Base-by-base conservation (phyloP, 2,113 vertebrate species). In the Oncorhynchus clarkii region DNA sequence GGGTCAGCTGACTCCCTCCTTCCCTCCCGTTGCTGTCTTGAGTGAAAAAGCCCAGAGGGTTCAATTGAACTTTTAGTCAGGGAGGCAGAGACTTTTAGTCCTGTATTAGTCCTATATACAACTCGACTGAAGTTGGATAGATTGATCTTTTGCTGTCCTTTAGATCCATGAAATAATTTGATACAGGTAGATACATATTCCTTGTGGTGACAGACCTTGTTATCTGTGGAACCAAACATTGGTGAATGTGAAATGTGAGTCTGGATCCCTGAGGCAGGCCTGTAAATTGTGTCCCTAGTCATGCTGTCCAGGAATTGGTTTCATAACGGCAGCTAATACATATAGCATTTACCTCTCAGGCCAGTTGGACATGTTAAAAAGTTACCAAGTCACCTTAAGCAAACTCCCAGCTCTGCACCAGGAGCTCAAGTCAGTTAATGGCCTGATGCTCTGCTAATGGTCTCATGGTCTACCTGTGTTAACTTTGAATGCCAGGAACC, bases 111-210 rank as follows among this genome's bases (percentile, higher is more conserved):
- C 5, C 14, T 18, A 5, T 54, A 18, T 54, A 54, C 12, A 18
- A 54, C 51, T 54, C 16, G 3, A 54, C 51, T 54, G 51, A 54
- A 18, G 51, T 16, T 18, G 12, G 51, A 84, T 24, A 5, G 18
- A 26, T 3, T 66, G 26, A 13, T 66, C 0, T 3, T 66, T 66
- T 3, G 3, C 22, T 27, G 22, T 76, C 80, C 84, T 81, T 85
- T 68, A 84, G 85, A 87, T 87, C 85, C 84, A 68, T 90, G 86
- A 88, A 90, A 92, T 89, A 86, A 91, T 84, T 89, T 89, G 88
- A 92, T 90, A 91, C 86, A 86, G 84, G 77, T 82, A 88, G 82
- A 79, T 85, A 88, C 84, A 89, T 88, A 87, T 87, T 90, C 77
- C 86, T 82, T 83, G 12, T 13, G 74, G 81, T 77, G 85, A 80